Conservation (phyloP, 2,113 vertebrate species). For the Oncorhynchus nerka region DNA sequence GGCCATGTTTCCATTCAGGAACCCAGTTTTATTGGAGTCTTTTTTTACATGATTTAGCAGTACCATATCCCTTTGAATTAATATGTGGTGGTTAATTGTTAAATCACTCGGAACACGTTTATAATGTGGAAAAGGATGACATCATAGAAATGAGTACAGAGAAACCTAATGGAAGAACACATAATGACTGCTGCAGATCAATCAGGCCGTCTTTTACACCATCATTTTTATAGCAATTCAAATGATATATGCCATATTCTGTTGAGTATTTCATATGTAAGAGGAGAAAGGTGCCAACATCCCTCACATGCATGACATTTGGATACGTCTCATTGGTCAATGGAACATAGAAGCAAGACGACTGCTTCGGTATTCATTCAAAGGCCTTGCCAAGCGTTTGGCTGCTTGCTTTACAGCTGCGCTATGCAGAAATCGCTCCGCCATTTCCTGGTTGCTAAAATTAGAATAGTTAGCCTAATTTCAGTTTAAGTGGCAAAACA, state of each 20-base stretch:
- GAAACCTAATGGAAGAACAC: slow-evolving; percentile 64
- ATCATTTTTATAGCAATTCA: slow-evolving; percentile 62
- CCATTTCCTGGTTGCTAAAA: no score
- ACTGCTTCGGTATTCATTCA: slow-evolving; percentile 33
- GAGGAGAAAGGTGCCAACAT: slow-evolving; percentile 72
- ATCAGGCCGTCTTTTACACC: slow-evolving; percentile 58
- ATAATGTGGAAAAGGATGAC: slow-evolving; percentile 66
- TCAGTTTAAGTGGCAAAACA: no score
- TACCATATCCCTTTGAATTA: slow-evolving; percentile 59
- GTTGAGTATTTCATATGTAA: slow-evolving; percentile 72
- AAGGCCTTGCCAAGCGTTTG: slow-evolving; percentile 25
- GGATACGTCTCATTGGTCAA: slow-evolving; percentile 52
- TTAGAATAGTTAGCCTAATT: no score
- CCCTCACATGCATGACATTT: slow-evolving; percentile 66
- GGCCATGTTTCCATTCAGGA: slow-evolving; percentile 39
- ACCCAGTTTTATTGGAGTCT: slow-evolving; percentile 53
- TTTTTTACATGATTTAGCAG: slow-evolving; percentile 66
- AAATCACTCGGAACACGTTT: slow-evolving; percentile 46
- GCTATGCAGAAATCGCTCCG: no score
- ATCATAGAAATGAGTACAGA: slow-evolving; percentile 64
- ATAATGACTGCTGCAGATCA: slow-evolving; percentile 67
- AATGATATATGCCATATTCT: slow-evolving; percentile 54
- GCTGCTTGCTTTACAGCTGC: slow-evolving; percentile 6
- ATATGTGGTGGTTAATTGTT: slow-evolving; percentile 44
- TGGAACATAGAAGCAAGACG: slow-evolving; percentile 38